Base-by-base conservation (phyloP, 2,888 invertebrate genomes). In the Pediacus dermestoides region DNA sequence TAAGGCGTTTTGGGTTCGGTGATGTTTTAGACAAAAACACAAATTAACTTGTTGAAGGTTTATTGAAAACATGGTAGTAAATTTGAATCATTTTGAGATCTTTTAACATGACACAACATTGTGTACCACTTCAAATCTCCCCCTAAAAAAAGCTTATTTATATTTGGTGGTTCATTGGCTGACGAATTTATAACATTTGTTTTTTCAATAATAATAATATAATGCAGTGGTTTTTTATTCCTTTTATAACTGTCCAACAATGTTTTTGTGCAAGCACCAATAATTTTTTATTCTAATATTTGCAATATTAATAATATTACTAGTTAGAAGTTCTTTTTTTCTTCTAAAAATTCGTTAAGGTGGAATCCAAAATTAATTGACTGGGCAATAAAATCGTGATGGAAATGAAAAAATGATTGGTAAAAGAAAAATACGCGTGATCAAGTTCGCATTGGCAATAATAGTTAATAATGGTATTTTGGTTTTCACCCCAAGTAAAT, bases 261-360 rank as follows among this genome's bases (percentile, higher is more conserved):
- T 57, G 14, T 51, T 53, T 59, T 55, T 57, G 62, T 63, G 62
- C 62, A 63, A 63, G 62, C 62, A 63, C 62, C 63, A 61, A 60
- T 59, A 28, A 9, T 28, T 28, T 42, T 49, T 49, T 42, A 44
- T 7, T 28, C 28, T 28, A 28, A 28, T 28, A 28, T 39, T 50
- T 48, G 49, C 48, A 47, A 52, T 28, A 28, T 4, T 11, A 13
- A 28, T 28, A 28, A 7, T 28, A 28, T 46, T 55, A 49, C 44
- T 48, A 50, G 38, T 53, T 46, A 41, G 46, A 47, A 46, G 6
- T 26, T 26, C 14, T 14, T 28, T 28, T 28, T 28, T 18, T 6
- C n/a, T 18, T 18, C 6, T 18, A 44, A 37, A 42, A 30, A 40
- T 46, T 35, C 18, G 27, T 46, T 44, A 42, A 50, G 46, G 42